Evolutionary conservation across 1,140 invertebrate species (phyloP).

Genomic region (Triops cancriformis): DNA sequence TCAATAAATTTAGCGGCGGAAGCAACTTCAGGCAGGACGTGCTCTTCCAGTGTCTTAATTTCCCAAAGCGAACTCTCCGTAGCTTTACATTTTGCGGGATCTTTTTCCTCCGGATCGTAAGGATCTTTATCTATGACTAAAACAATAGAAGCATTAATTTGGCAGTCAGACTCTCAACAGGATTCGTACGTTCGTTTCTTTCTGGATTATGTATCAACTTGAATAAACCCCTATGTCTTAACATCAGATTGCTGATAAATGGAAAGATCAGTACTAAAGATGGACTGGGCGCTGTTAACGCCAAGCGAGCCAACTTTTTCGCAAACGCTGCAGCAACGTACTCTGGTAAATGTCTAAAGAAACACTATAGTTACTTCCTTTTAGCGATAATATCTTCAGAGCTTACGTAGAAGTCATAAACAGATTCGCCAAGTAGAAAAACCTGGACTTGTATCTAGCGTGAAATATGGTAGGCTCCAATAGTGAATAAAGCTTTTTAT

Average conservation of each 20-base stretch:
- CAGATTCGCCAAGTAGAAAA: slow-evolving; percentile 78
- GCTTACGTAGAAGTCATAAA: slow-evolving; percentile 85
- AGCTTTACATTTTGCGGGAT: slow-evolving; percentile 67
- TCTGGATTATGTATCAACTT: slow-evolving; percentile 54
- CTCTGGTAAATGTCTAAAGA: slow-evolving; percentile 77
- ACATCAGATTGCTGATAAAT: slow-evolving; percentile 76
- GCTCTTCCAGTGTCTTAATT: slow-evolving; percentile 61
- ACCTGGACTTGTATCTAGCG: slow-evolving; percentile 75
- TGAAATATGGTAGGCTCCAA: slow-evolving; percentile 82
- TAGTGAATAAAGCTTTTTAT: slow-evolving; percentile 84
- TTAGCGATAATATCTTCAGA: background rate
- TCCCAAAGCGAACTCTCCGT: slow-evolving; percentile 88
- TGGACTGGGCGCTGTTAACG: slow-evolving; percentile 67
- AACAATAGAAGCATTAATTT: slow-evolving; percentile 23
- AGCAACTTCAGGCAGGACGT: slow-evolving; percentile 61
- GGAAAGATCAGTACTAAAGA: slow-evolving; percentile 69
- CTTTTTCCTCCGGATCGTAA: slow-evolving; percentile 66
- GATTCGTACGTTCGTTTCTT: slow-evolving; percentile 24
- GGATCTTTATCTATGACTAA: slow-evolving; percentile 58
- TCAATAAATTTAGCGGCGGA: slow-evolving; percentile 59
- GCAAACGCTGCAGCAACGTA: slow-evolving; percentile 85
- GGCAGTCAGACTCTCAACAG: background rate
- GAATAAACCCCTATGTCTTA: slow-evolving; percentile 75
- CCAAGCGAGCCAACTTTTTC: slow-evolving; percentile 75
- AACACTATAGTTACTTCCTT: slow-evolving; percentile 24